Percentiles rank a stretch among this genome's conserved stretches.
Conservation (phyloP, 23 tunicate genomes). For the Trididemnum nubilum region DNA sequence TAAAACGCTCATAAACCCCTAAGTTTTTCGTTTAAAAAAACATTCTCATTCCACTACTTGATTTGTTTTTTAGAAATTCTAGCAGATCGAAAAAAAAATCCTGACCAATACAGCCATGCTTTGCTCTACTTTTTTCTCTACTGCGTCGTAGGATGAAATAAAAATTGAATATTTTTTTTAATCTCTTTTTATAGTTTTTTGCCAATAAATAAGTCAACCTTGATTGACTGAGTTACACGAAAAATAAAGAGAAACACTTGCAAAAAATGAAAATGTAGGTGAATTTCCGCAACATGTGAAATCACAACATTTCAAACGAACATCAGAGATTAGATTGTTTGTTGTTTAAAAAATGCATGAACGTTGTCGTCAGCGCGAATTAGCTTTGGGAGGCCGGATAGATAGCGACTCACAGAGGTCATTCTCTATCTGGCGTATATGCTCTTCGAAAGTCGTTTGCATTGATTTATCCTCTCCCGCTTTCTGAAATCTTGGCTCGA, state of each 20-base stretch:
- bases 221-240: background rate
- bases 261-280: background rate
- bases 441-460: conserved; percentile 76
- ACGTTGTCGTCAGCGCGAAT: conserved; percentile 52
- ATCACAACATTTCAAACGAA: background rate
- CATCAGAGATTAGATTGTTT: background rate
- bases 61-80: no score
- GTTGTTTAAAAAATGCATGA: background rate
- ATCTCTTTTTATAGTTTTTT: no score
- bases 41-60: no score
- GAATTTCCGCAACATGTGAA: background rate
- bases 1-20: no score
- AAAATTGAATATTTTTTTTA: no score
- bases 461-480: conserved; percentile 71
- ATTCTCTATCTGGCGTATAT: conserved; percentile 33
- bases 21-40: no score
- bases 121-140: no score
- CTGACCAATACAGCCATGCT: no score
- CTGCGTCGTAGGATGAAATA: no score
- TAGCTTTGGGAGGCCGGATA: conserved; percentile 78
- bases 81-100: no score
- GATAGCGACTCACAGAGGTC: conserved; percentile 26
- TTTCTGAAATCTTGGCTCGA: conserved; percentile 30
- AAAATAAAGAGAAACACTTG: background rate
- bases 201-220: background rate